Evolutionary conservation across 2,888 invertebrate species (phyloP).

Genomic region (Artemia sp.): DNA sequence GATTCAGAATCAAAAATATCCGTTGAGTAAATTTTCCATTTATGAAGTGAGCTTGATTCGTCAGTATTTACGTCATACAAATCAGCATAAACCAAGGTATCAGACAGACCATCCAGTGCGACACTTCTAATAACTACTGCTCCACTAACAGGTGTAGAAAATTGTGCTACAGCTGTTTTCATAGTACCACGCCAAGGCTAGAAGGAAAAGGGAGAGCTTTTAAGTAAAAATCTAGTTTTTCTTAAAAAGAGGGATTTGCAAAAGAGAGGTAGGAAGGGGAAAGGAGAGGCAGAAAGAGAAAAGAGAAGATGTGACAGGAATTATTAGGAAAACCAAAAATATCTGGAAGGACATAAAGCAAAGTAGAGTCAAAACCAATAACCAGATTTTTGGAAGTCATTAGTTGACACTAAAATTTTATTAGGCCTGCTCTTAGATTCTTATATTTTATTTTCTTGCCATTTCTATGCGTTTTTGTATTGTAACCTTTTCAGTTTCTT

Average conservation of each 20-base stretch:
- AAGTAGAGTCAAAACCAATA: no score
- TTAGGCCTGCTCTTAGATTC: no score
- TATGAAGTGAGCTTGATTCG: constrained; percentile 47
- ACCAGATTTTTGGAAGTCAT: no score
- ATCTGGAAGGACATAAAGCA: no score
- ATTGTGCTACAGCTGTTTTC: constrained; percentile 57
- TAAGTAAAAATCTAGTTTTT: not conserved
- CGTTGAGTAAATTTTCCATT: constrained; percentile 75
- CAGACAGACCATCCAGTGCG: constrained; percentile 39
- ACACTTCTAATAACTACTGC: constrained; percentile 48
- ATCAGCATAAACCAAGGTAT: constrained; percentile 59
- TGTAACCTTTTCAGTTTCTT: no score
- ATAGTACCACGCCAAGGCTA: constrained; percentile 48
- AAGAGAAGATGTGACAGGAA: not conserved
- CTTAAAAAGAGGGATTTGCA: not conserved
- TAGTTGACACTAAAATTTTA: no score
- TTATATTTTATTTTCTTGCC: no score
- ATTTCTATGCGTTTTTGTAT: no score
- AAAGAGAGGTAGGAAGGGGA: not conserved
- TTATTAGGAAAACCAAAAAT: no score
- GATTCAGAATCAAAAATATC: constrained; percentile 62
- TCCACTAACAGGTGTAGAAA: constrained; percentile 56
- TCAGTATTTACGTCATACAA: constrained; percentile 42
- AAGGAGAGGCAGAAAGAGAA: not conserved
- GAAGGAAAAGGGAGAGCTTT: constrained; percentile 31